These are phyloP conservation scores for Equus quagga DNA, from an alignment of 2,113 vertebrate species.

Conservation along the genomic window DNA sequence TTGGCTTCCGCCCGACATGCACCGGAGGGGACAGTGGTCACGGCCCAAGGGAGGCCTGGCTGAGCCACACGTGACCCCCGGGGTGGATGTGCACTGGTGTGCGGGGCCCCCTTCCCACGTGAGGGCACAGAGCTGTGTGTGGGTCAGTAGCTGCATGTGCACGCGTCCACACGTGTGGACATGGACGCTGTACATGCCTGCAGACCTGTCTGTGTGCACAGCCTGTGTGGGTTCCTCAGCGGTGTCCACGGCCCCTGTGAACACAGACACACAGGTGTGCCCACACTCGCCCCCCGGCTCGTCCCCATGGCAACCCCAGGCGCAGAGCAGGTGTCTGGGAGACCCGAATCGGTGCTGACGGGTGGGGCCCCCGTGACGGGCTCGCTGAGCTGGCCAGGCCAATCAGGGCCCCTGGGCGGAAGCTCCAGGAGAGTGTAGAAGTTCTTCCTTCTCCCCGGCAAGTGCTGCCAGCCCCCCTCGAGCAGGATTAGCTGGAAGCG, in stretches of 20 bases:
- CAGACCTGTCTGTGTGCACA: background rate
- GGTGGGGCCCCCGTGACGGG: background rate
- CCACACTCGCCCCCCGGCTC: fast-evolving
- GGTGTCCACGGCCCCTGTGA: fast-evolving
- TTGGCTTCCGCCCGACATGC: fast-evolving
- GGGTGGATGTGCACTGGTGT: fast-evolving
- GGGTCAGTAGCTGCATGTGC: background rate
- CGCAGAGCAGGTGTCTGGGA: background rate
- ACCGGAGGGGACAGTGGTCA: fast-evolving
- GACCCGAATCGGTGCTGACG: background rate
- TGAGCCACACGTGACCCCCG: fast-evolving
- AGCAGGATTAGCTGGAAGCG: too few species aligned
- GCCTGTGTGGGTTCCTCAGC: fast-evolving
- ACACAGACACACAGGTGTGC: background rate
- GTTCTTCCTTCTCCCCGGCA: background rate
- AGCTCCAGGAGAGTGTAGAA: too few species aligned
- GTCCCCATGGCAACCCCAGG: slow-evolving; percentile 42
- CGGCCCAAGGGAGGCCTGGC: background rate
- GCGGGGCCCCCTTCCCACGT: fast-evolving
- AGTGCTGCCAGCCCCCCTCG: fast-evolving
- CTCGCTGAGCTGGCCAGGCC: background rate
- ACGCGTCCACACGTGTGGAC: fast-evolving
- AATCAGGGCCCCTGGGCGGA: background rate
- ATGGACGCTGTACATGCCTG: background rate
- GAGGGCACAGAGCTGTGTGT: background rate